These are phyloP conservation scores for Strix occidentalis DNA, from an alignment of 2,797 vertebrate species.

Conservation along the genomic window DNA sequence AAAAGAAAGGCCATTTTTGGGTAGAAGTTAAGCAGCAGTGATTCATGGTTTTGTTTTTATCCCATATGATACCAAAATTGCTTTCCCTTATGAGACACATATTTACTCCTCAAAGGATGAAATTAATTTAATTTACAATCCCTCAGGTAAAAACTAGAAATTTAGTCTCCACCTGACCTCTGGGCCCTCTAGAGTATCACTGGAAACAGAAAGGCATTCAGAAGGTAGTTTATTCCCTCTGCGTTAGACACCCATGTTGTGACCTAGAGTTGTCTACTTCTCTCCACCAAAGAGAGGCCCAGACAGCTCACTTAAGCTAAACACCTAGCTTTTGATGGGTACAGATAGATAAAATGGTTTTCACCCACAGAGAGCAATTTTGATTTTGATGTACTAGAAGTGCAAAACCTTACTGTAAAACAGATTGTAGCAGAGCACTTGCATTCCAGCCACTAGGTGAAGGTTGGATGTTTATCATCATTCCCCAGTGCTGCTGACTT, in stretches of 20 bases:
- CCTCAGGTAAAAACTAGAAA: neutral
- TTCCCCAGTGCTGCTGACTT: neutral
- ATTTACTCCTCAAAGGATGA: neutral
- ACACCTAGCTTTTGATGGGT: neutral
- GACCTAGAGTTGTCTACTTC: neutral
- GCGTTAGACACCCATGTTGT: neutral
- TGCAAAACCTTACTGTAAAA: neutral
- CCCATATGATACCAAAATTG: neutral
- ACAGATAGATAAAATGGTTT: neutral
- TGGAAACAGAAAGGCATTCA: neutral
- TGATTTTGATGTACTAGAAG: neutral
- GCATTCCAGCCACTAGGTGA: neutral
- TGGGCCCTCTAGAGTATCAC: neutral
- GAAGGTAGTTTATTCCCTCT: neutral
- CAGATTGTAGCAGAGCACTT: neutral
- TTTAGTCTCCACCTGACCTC: neutral
- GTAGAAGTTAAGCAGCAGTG: neutral
- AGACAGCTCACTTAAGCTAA: neutral
- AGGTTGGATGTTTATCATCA: neutral
- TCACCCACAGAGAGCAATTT: neutral
- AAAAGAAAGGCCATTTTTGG: neutral
- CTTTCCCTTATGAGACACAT: neutral
- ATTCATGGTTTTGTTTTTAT: neutral
- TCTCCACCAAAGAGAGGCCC: neutral
- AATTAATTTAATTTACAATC: neutral